Percentiles rank a stretch among this genome's conserved stretches.
These are phyloP conservation scores for Anoncus sp. DNA, from an alignment of 2,888 invertebrate species.

Conservation along the genomic window DNA sequence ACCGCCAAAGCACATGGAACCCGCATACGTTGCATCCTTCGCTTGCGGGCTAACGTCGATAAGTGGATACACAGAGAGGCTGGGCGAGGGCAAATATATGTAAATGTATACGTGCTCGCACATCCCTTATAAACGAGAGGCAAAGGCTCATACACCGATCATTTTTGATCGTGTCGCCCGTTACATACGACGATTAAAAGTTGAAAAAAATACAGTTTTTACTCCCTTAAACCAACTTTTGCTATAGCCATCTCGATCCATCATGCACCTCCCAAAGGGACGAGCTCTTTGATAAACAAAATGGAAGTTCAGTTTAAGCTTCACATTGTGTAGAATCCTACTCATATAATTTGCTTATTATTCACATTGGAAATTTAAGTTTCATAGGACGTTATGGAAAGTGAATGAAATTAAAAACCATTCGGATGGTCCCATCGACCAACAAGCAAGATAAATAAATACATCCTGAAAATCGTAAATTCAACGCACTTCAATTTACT, in stretches of 20 bases:
- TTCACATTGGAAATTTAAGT: no score
- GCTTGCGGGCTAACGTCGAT: conserved; percentile 58
- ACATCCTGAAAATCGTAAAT: conserved; percentile 8
- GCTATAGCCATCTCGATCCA: no score
- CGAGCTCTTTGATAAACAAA: no score
- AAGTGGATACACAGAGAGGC: conserved; percentile 57
- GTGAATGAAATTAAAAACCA: no score
- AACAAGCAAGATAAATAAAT: conserved; percentile 30
- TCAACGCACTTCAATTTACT: background rate
- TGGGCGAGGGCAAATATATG: conserved; percentile 47
- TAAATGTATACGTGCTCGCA: conserved; percentile 57
- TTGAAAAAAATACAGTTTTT: background rate
- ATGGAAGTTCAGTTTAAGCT: no score
- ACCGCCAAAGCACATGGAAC: conserved; percentile 43
- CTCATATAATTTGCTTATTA: no score
- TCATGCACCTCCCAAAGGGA: no score
- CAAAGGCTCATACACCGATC: conserved; percentile 18
- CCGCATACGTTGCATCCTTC: conserved; percentile 39
- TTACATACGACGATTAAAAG: background rate
- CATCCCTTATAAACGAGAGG: conserved; percentile 40
- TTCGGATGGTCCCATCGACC: no score
- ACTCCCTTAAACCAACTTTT: no score
- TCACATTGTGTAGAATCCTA: no score
- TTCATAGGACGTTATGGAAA: no score
- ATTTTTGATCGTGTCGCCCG: conserved; percentile 13